A percentile compares a stretch with the other conserved stretches of the same genome.
Conservation (phyloP, 2,888 invertebrate genomes). For the Strigamia transsilvanica region DNA sequence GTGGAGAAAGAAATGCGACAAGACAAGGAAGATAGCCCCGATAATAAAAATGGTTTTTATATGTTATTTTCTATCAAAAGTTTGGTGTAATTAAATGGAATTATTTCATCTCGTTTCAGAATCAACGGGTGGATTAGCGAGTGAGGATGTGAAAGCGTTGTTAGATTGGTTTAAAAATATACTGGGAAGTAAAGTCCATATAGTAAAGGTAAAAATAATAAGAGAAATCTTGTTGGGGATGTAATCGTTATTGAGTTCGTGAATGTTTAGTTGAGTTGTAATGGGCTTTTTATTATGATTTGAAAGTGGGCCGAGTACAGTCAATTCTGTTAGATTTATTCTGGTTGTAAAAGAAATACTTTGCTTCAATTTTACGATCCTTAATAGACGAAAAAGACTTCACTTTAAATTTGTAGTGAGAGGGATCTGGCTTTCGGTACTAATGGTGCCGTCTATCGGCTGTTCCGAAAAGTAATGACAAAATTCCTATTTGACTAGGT, state of each 20-base stretch:
- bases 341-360: background rate
- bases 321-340: constrained; percentile 3
- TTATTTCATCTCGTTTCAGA: constrained; percentile 64
- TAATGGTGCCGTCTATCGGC: background rate
- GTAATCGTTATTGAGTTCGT: background rate
- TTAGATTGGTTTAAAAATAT: constrained; percentile 80
- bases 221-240: too few relatives aligned
- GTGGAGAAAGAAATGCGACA: constrained; percentile 93
- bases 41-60: constrained; percentile 46
- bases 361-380: background rate
- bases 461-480: too few relatives aligned
- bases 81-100: background rate
- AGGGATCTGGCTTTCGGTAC: background rate
- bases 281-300: background rate
- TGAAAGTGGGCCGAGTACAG: background rate
- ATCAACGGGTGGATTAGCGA: constrained; percentile 74
- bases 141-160: constrained; percentile 79
- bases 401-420: background rate
- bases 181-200: constrained; percentile 80
- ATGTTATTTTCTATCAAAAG: background rate
- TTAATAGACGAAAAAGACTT: background rate
- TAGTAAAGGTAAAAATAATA: constrained; percentile 70
- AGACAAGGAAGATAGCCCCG: constrained; percentile 67
- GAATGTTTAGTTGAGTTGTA: background rate
- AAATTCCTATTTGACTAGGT: too few relatives aligned